Percentiles rank a stretch among this genome's conserved stretches.
Conservation (phyloP, 2,113 vertebrate species). For the Beaufortia kweichowensis region DNA sequence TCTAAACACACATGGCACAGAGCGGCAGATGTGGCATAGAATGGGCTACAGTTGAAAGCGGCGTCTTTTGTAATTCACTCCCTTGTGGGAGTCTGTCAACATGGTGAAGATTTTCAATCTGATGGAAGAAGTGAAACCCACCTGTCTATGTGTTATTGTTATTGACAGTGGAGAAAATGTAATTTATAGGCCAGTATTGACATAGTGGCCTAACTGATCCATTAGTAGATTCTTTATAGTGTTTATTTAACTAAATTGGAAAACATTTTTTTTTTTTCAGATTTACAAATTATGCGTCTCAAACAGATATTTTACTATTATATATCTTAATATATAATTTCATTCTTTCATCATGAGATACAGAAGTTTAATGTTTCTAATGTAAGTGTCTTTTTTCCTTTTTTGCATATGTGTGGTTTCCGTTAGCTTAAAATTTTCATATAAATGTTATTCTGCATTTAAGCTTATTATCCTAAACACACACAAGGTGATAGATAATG, state of each 20-base stretch:
- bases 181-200: background rate
- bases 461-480: background rate
- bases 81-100: slow-evolving; percentile 52
- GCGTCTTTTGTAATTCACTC: slow-evolving; percentile 60
- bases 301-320: too few relatives aligned
- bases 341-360: too few relatives aligned
- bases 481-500: background rate
- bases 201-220: too few relatives aligned
- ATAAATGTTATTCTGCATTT: background rate
- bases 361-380: too few relatives aligned
- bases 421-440: too few relatives aligned
- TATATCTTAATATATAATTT: too few relatives aligned
- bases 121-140: slow-evolving; percentile 38
- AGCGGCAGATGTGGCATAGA: slow-evolving; percentile 68
- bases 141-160: background rate
- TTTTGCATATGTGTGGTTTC: too few relatives aligned
- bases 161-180: slow-evolving; percentile 1
- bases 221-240: too few relatives aligned
- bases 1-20: slow-evolving; percentile 62
- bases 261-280: too few relatives aligned
- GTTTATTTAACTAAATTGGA: too few relatives aligned
- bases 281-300: too few relatives aligned
- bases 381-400: too few relatives aligned
- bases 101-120: slow-evolving; percentile 54
- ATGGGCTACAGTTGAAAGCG: slow-evolving; percentile 64